Evolutionary conservation across 2,888 invertebrate genomes (phyloP).

Genomic region (Criorhina ranunculi): DNA sequence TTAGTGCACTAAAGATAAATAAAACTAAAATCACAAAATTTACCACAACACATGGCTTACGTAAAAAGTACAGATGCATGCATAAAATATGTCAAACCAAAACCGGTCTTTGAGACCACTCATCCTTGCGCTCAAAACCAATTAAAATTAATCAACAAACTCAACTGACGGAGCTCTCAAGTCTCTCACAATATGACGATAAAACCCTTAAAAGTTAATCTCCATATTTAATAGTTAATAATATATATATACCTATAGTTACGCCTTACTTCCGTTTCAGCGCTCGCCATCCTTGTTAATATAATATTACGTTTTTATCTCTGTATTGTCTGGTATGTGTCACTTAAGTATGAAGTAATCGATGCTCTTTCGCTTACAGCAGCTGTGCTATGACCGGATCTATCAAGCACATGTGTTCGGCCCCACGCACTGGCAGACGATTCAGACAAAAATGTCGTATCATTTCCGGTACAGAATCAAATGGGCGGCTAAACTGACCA

Average conservation of each 20-base stretch:
- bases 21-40: slow-evolving; percentile 75
- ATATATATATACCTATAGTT: slow-evolving; percentile 59
- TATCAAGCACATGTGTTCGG: slow-evolving; percentile 97
- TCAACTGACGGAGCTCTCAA: slow-evolving; percentile 57
- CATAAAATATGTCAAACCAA: slow-evolving; percentile 31
- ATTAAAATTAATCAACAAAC: slow-evolving; percentile 76
- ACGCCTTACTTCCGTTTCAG: not conserved
- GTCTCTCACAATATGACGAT: slow-evolving; percentile 62
- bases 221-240: slow-evolving; percentile 60
- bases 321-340: slow-evolving; percentile 74
- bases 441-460: slow-evolving; percentile 97
- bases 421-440: slow-evolving; percentile 96
- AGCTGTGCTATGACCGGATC: slow-evolving; percentile 96
- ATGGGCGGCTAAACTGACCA: slow-evolving; percentile 96
- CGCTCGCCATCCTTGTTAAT: slow-evolving; percentile 26
- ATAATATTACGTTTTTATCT: slow-evolving; percentile 39
- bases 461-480: slow-evolving; percentile 96
- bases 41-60: slow-evolving; percentile 75
- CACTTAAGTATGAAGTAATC: slow-evolving; percentile 67
- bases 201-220: slow-evolving; percentile 39
- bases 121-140: slow-evolving; percentile 20
- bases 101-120: slow-evolving; percentile 61
- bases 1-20: slow-evolving; percentile 19
- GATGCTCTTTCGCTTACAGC: slow-evolving; percentile 84
- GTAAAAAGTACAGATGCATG: slow-evolving; percentile 51